Evolutionary conservation across 2,113 vertebrate species (phyloP), one percentile per base, ranked within the genome.

Genomic region (Erythrolamprus reginae): DNA sequence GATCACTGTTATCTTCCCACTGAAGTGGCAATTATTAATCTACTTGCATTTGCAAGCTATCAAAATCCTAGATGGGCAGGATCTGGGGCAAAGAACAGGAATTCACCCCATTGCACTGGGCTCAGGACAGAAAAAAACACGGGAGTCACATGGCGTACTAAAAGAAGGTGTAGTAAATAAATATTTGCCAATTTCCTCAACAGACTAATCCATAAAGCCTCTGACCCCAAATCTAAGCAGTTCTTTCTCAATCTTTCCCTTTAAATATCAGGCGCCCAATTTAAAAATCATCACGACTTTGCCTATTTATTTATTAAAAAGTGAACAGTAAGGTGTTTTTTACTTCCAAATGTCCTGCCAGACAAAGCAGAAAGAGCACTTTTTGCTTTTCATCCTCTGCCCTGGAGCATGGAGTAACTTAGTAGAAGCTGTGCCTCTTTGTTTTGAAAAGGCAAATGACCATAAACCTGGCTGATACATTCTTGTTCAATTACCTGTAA

Each of bases 401-500:
- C 88, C 21, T 50, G 26, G 28, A 61, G 53, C 48, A 91, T 61
- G 28, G 77, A 83, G 83, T 91, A 88, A 23, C 24, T 88, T 65
- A 85, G 65, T 48, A 84, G 56, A 7, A 45, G 55, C 26, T 70
- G 55, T 53, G 47, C 88, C 90, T 19, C 47, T 45, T 28, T 47
- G 23, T 82, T 91, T 84, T 88, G 53, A 84, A 84, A 17, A 91
- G 87, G 55, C 55, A 84, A 70, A 28, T 84, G 86, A 5, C 48
- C 24, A 17, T 85, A 91, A 89, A 21, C 70, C 38, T 86, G 50
- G 47, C 82, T 88, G 87, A 70, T 85, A 56, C 33, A 50, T 70
- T 91, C 48, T 85, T 70, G 82, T n/a, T 91, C 87, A 88, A 85
- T 6, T 82, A 91, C 19, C 55, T 85, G 38, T 82, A 88, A 84